Base-by-base conservation (phyloP, 2,888 invertebrate species). In the Plebejus anna region DNA sequence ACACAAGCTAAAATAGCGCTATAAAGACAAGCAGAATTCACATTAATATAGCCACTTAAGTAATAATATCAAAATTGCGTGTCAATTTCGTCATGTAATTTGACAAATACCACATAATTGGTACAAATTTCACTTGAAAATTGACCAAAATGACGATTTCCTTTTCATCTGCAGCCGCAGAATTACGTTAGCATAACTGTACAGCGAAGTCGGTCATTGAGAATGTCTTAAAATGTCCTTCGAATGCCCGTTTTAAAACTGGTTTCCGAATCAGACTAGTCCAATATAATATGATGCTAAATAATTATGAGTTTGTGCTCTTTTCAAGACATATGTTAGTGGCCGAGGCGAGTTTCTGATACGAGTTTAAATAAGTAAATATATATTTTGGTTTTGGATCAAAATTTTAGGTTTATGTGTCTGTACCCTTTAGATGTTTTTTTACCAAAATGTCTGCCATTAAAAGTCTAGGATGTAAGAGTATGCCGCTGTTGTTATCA, bases 141-240 rank as follows among this genome's bases (percentile, higher is more conserved):
- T 72, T 47, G 36, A 22, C 22, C 72, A 72, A 42, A 42, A 72
- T 47, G 9, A 72, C 47, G 5, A 28, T 22, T 72, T 72, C 47
- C 42, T 72, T 72, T 72, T 72, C 72, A 47, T 72, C 51, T 3
- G 9, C 5, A 73, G 13, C 73, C 73, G 51, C 51, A 73, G 32
- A 51, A 32, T 71, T 71, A 71, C 42, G 71, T 71, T 42, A 71
- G 32, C 38, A 61, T 73, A 66, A 75, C 77, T 73, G 77, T 70
- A 77, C 66, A 76, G 70, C 70, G 38, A 76, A 77, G 76, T 77
- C 75, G 76, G 76, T 76, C 73, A 76, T 70, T 57, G 57, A 75
- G 73, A 76, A 55, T 77, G 76, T 78, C 77, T 79, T 73, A 75
- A 78, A 78, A 75, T 80, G 75, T 79, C 78, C 79, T 79, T 77